Evolutionary conservation across 1,140 invertebrate genomes (phyloP).

Genomic region (Drosophila lowei): DNA sequence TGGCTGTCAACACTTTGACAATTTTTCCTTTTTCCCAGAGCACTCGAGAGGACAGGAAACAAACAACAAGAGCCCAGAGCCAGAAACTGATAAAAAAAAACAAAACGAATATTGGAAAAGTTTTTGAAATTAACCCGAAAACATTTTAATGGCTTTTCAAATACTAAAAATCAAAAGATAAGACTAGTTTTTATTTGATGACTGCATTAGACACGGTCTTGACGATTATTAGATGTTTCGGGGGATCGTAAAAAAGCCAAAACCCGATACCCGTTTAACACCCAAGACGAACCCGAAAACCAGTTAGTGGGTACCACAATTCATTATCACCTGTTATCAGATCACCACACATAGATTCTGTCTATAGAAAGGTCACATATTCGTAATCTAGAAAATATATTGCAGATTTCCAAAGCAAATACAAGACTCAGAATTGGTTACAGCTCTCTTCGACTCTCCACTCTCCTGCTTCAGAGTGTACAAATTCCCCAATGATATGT

Average conservation of each 20-base stretch:
- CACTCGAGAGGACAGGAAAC: conserved; percentile 44
- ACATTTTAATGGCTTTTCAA: conserved; percentile 62
- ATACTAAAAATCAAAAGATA: conserved; percentile 57
- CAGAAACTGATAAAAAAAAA: conserved; percentile 53
- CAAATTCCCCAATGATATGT: conserved; percentile 17
- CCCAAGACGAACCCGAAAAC: conserved; percentile 26
- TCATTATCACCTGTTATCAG: conserved; percentile 68
- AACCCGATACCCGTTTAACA: conserved; percentile 19
- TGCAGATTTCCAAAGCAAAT: conserved; percentile 41
- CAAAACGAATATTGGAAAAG: conserved; percentile 24
- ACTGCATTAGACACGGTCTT: conserved; percentile 59
- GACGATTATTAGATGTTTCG: conserved; percentile 40
- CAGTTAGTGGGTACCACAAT: conserved; percentile 41
- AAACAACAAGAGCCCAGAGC: conserved; percentile 55
- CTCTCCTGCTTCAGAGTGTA: conserved; percentile 6
- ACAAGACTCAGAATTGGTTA: conserved; percentile 19
- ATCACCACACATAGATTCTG: conserved; percentile 9
- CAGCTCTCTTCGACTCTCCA: conserved; percentile 5
- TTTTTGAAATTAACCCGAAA: conserved; percentile 51
- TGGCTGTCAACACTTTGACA: conserved; percentile 68
- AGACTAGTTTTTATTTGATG: conserved; percentile 44
- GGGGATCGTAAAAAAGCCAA: conserved; percentile 41
- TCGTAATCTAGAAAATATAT: conserved; percentile 36
- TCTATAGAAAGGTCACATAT: conserved; percentile 43
- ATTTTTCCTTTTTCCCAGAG: conserved; percentile 43